Percentiles rank a stretch among this genome's conserved stretches.
These are phyloP conservation scores for Peromyscus maniculatus DNA, from an alignment of 2,113 vertebrate species.

Conservation along the genomic window DNA sequence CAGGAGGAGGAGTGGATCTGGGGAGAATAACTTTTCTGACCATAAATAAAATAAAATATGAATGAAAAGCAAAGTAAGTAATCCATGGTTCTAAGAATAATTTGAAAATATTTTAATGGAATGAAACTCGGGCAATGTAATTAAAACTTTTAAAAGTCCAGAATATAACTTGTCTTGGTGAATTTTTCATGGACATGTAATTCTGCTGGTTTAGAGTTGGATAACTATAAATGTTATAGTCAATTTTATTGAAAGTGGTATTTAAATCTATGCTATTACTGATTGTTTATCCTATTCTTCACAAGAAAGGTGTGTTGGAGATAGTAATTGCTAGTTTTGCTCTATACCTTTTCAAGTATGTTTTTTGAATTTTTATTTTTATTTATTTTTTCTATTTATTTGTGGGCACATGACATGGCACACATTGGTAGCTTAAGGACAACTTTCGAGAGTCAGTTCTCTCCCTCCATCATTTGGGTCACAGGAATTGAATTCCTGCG, in stretches of 20 bases:
- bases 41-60: not conserved
- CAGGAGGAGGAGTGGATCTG: not conserved
- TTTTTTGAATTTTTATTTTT: not conserved
- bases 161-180: not conserved
- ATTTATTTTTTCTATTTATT: not conserved
- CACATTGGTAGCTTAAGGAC: not conserved
- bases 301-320: not conserved
- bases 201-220: not conserved
- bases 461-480: not conserved
- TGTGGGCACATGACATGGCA: not conserved
- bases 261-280: not conserved
- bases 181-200: not conserved
- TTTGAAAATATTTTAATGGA: slow-evolving; percentile 16
- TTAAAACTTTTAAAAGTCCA: not conserved
- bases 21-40: not conserved
- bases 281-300: not conserved
- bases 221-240: no score
- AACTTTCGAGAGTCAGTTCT: not conserved
- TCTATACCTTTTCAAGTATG: not conserved
- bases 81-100: not conserved
- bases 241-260: not conserved
- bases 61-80: not conserved
- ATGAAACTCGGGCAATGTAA: not conserved
- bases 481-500: not conserved
- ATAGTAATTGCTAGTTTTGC: not conserved